Conservation (phyloP, 2,888 invertebrate species). For the Clivina fossor region DNA sequence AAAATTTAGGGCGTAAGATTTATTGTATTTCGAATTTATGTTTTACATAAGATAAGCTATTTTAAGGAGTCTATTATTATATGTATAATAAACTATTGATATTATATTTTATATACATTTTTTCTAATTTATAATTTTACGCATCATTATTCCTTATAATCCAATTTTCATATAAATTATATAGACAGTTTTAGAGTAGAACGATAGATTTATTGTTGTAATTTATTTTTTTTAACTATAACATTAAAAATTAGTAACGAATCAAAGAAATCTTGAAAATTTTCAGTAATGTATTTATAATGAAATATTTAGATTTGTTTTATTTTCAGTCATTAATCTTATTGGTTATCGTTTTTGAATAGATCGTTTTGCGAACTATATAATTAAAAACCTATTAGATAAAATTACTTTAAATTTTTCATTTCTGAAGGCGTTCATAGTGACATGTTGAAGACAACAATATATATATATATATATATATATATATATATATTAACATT, state of each 20-base stretch:
- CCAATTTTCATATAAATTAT: not conserved
- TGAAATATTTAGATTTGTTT: not conserved
- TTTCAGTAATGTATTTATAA: too few relatives aligned
- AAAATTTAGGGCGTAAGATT: constrained; percentile 19
- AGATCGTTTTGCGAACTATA: constrained; percentile 17
- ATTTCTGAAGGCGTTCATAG: too few relatives aligned
- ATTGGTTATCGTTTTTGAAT: constrained; percentile 4
- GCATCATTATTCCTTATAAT: not conserved
- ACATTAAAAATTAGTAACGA: too few relatives aligned
- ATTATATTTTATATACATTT: not conserved
- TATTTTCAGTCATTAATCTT: constrained; percentile 19
- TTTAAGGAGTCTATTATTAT: constrained; percentile 19
- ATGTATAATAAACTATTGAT: constrained; percentile 31
- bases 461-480: not conserved
- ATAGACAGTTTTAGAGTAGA: not conserved
- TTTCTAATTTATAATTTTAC: too few relatives aligned
- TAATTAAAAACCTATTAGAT: constrained; percentile 29
- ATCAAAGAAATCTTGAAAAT: too few relatives aligned
- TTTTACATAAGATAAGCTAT: constrained; percentile 24
- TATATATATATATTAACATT: too few relatives aligned
- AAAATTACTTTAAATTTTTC: too few relatives aligned
- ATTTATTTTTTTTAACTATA: too few relatives aligned
- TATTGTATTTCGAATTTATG: constrained; percentile 22
- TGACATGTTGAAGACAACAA: too few relatives aligned
- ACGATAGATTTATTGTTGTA: not conserved